These are phyloP conservation scores for Mesitornis unicolor DNA, from an alignment of 2,113 vertebrate genomes.

Conservation along the genomic window DNA sequence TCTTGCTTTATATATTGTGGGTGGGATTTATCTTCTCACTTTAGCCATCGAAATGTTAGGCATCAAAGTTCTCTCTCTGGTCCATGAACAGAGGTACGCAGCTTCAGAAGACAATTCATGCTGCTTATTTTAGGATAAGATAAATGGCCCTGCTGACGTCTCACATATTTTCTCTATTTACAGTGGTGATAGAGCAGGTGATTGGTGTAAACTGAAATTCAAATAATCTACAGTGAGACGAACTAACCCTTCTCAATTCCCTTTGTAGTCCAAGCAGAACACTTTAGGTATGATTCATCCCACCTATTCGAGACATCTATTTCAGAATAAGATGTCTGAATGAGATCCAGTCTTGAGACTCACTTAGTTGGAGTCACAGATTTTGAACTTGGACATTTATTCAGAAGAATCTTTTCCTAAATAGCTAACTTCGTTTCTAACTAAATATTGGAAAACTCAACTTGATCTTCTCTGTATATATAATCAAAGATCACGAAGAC, in stretches of 20 bases:
- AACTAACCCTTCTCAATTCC: background rate
- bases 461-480: background rate
- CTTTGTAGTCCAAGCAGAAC: background rate
- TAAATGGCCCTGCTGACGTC: background rate
- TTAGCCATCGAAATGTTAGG: background rate
- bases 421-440: background rate
- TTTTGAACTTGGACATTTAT: background rate
- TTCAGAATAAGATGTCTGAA: background rate
- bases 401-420: background rate
- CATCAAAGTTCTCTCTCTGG: background rate
- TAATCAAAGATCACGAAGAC: background rate
- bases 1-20: background rate
- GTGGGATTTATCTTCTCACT: background rate
- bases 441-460: background rate
- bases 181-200: background rate
- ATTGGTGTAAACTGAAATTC: background rate
- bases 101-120: background rate
- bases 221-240: background rate
- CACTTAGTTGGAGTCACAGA: background rate
- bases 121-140: background rate
- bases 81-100: background rate
- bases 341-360: background rate
- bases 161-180: background rate
- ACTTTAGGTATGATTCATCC: background rate
- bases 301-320: background rate